Conservation (phyloP, 2,888 invertebrate genomes). For the Tachina lurida region DNA sequence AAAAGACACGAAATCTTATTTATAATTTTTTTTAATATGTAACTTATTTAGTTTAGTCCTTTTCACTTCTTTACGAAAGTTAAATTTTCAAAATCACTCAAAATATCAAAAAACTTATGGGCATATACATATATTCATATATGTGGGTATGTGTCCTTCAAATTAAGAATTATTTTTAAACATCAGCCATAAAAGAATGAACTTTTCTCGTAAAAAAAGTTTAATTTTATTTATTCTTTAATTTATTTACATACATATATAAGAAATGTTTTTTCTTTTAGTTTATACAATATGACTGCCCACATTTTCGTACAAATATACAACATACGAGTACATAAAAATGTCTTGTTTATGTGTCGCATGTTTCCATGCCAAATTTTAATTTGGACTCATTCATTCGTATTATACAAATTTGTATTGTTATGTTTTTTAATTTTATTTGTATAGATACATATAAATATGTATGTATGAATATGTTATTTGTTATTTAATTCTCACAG, state of each 20-base stretch:
- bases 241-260: background rate
- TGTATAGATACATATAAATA: background rate
- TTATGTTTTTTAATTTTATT: background rate
- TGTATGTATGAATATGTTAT: background rate
- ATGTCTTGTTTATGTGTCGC: background rate
- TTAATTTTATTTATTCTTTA: background rate
- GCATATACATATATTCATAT: background rate
- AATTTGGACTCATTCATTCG: background rate
- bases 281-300: background rate
- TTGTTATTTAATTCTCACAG: slow-evolving; percentile 23
- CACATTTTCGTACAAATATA: slow-evolving; percentile 25
- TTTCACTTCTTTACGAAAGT: background rate
- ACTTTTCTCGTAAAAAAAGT: background rate
- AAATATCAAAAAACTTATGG: background rate
- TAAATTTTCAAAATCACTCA: slow-evolving; percentile 5
- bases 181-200: slow-evolving; percentile 1
- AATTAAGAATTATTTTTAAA: background rate
- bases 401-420: background rate
- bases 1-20: too few species aligned
- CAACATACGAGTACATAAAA: too few species aligned
- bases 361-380: slow-evolving; percentile 37
- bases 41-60: too few species aligned
- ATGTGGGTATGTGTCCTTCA: background rate
- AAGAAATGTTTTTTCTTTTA: background rate
- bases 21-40: too few species aligned